These are phyloP conservation scores for Therioaphis trifolii DNA, from an alignment of 2,888 invertebrate genomes.

Conservation along the genomic window DNA sequence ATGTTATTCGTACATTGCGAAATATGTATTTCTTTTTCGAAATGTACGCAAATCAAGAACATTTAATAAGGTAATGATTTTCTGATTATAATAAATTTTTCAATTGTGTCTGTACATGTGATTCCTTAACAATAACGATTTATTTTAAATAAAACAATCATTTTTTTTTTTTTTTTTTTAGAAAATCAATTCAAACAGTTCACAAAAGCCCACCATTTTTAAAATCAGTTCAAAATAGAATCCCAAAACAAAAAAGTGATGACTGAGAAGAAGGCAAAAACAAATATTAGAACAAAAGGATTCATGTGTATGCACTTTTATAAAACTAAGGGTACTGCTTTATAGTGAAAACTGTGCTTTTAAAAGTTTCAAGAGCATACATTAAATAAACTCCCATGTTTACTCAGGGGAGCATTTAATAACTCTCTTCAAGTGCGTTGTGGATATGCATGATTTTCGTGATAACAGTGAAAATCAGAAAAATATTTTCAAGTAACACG, in stretches of 20 bases:
- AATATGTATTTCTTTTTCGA: too few relatives aligned
- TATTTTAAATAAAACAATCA: too few relatives aligned
- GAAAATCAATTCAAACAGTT: too few relatives aligned
- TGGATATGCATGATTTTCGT: neutral
- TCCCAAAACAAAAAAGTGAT: neutral
- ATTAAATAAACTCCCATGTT: constrained; percentile 39
- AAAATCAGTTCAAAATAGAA: too few relatives aligned
- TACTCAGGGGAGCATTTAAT: constrained; percentile 29
- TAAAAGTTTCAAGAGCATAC: constrained; percentile 42
- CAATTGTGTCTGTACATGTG: too few relatives aligned
- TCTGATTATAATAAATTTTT: too few relatives aligned
- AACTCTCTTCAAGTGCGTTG: constrained; percentile 2
- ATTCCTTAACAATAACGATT: too few relatives aligned
- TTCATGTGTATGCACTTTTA: constrained; percentile 17
- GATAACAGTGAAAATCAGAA: neutral
- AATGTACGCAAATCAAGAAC: too few relatives aligned
- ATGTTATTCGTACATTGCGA: too few relatives aligned
- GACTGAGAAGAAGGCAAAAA: neutral
- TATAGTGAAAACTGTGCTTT: constrained; percentile 29
- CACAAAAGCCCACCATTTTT: too few relatives aligned
- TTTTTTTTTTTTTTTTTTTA: too few relatives aligned
- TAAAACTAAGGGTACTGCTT: constrained; percentile 34
- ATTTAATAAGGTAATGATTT: too few relatives aligned
- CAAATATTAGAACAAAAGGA: constrained; percentile 43
- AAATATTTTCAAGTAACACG: neutral